Percentiles rank a stretch among this genome's conserved stretches.
These are phyloP conservation scores for Tachina lurida DNA, from an alignment of 2,888 invertebrate genomes.

Conservation along the genomic window DNA sequence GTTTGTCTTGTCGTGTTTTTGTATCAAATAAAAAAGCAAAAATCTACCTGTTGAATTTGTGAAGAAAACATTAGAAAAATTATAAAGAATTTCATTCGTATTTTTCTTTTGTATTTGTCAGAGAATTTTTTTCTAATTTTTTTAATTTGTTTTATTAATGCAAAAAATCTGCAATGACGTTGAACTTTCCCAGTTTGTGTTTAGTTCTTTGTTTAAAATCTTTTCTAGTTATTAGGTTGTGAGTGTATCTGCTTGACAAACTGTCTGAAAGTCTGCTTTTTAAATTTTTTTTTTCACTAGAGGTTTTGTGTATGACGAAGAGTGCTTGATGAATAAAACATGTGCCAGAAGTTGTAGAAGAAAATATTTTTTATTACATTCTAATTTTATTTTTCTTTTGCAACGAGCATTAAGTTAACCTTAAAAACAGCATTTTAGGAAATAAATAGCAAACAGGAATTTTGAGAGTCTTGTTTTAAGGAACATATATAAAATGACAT, in stretches of 20 bases:
- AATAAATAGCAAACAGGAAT: too few relatives aligned
- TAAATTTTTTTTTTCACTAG: conserved; percentile 20
- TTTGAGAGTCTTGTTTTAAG: too few relatives aligned
- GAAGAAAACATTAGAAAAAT: conserved; percentile 23
- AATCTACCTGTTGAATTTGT: conserved; percentile 47
- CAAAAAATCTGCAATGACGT: conserved; percentile 56
- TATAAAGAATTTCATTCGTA: conserved; percentile 35
- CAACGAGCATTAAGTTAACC: background rate
- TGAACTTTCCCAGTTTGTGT: conserved; percentile 54
- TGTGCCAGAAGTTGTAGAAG: conserved; percentile 26
- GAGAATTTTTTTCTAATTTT: conserved; percentile 7
- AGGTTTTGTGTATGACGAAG: conserved; percentile 32
- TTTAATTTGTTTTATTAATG: conserved; percentile 16
- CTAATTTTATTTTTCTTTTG: background rate
- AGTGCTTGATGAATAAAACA: conserved; percentile 50
- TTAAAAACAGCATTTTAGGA: background rate
- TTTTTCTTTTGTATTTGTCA: conserved; percentile 13
- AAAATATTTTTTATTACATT: background rate
- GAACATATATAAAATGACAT: too few relatives aligned
- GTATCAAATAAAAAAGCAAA: background rate
- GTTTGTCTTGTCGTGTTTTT: conserved; percentile 20
- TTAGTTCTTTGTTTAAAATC: conserved; percentile 3
- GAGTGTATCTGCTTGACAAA: conserved; percentile 39
- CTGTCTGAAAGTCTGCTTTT: conserved; percentile 41
- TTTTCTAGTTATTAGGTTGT: conserved; percentile 18